Percentiles rank a stretch among this genome's conserved stretches.
Conservation (phyloP, 2,113 vertebrate species). For the Dromiciops gliroides region DNA sequence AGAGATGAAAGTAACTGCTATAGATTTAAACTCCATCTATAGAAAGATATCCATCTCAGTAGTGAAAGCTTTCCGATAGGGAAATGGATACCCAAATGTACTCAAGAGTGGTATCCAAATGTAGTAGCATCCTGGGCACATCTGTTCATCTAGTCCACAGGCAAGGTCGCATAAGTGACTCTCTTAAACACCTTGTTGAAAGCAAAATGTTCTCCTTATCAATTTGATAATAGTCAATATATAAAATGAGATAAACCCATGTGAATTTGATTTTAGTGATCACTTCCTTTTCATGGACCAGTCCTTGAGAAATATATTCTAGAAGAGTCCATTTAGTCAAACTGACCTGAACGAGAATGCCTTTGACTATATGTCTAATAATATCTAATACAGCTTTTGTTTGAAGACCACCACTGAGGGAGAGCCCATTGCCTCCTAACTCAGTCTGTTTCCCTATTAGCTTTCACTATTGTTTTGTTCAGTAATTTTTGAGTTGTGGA, state of each 20-base stretch:
- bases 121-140: not conserved
- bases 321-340: not conserved
- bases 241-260: not conserved
- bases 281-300: not conserved
- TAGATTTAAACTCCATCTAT: not conserved
- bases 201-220: not conserved
- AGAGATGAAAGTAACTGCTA: not conserved
- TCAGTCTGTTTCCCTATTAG: not conserved
- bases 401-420: not conserved
- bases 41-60: not conserved
- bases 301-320: not conserved
- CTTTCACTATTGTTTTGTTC: too few relatives aligned
- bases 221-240: not conserved
- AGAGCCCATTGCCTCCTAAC: not conserved
- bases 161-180: not conserved
- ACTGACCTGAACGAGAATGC: not conserved
- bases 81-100: not conserved
- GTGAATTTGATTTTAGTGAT: not conserved
- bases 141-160: not conserved
- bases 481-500: too few relatives aligned
- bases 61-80: not conserved
- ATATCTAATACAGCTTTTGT: not conserved
- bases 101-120: not conserved
- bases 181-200: not conserved
- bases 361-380: not conserved